phyloP scores from a whole-genome alignment of 2,888 invertebrate genomes.

The Euclidia mi region DNA sequence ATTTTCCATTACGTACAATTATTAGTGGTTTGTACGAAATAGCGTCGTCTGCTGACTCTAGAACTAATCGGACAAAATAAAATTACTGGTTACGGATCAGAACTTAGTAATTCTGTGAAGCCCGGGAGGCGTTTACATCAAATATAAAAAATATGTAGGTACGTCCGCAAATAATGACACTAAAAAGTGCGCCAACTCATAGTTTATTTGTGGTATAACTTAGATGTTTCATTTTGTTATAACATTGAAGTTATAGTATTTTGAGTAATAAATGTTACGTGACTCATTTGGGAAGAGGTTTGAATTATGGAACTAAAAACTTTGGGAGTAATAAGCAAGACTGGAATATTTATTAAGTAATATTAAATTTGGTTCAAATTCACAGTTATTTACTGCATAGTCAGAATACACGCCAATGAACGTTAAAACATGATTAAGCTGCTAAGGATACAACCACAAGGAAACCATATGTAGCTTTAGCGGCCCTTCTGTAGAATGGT shows the following conservation, averaged over 20 bases:
- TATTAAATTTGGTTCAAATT: too few species aligned
- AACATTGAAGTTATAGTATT: constrained; percentile 7
- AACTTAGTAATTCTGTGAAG: constrained; percentile 47
- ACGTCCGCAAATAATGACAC: constrained; percentile 22
- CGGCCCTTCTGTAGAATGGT: too few species aligned
- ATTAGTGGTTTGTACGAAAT: constrained; percentile 44
- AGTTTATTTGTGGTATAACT: constrained; percentile 18
- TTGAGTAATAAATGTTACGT: too few species aligned
- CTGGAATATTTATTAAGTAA: too few species aligned
- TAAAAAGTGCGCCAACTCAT: constrained; percentile 29
- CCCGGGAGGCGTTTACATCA: constrained; percentile 39
- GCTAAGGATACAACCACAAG: too few species aligned
- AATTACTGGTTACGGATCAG: constrained; percentile 54
- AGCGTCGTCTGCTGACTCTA: constrained; percentile 65
- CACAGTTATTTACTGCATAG: too few species aligned
- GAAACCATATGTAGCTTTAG: too few species aligned
- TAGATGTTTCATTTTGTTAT: constrained; percentile 15
- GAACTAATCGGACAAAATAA: constrained; percentile 77
- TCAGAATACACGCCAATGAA: too few species aligned
- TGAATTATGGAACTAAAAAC: too few species aligned
- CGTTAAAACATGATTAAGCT: too few species aligned
- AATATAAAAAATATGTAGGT: constrained; percentile 32
- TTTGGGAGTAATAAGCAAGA: too few species aligned
- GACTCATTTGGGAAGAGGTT: too few species aligned
- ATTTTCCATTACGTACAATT: constrained; percentile 48